Conservation (phyloP, 2,797 vertebrate genomes). For the Trematomus bernacchii region DNA sequence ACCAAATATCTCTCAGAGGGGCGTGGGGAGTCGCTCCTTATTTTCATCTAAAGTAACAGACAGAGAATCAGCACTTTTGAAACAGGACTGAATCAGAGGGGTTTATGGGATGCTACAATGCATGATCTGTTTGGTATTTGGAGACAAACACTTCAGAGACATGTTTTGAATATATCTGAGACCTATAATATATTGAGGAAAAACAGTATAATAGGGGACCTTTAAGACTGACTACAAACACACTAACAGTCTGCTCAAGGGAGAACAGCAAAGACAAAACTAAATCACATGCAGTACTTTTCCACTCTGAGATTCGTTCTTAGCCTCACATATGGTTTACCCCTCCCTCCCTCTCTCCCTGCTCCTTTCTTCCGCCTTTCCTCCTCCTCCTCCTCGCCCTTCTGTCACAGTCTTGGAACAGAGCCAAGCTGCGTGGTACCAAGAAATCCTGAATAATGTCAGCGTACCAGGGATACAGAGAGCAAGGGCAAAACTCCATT, state of each 20-base stretch:
- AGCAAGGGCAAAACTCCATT: slow-evolving; percentile 35
- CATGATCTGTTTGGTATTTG: too few relatives aligned
- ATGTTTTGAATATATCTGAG: too few relatives aligned
- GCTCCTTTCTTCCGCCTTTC: not conserved
- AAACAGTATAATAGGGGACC: too few relatives aligned
- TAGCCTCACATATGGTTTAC: slow-evolving; percentile 55
- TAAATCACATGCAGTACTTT: slow-evolving; percentile 75
- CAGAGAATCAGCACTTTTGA: too few relatives aligned
- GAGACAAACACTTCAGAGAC: too few relatives aligned
- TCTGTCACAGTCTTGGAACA: slow-evolving; percentile 59
- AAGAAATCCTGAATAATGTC: slow-evolving; percentile 61
- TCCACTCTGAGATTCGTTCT: slow-evolving; percentile 76
- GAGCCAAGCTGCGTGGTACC: slow-evolving; percentile 63
- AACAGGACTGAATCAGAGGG: too few relatives aligned
- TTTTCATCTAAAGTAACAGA: too few relatives aligned
- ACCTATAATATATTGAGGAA: too few relatives aligned
- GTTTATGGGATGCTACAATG: too few relatives aligned
- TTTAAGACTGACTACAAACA: not conserved
- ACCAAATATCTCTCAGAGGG: too few relatives aligned
- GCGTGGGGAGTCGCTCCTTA: too few relatives aligned
- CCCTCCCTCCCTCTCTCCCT: slow-evolving; percentile 32
- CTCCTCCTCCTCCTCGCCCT: not conserved
- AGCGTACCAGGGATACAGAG: slow-evolving; percentile 35
- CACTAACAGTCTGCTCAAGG: not conserved
- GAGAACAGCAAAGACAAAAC: slow-evolving; percentile 20